Evolutionary conservation across 1,140 invertebrate genomes (phyloP), one percentile per base, ranked within the genome.

Genomic region (Drosophila kohkoa): DNA sequence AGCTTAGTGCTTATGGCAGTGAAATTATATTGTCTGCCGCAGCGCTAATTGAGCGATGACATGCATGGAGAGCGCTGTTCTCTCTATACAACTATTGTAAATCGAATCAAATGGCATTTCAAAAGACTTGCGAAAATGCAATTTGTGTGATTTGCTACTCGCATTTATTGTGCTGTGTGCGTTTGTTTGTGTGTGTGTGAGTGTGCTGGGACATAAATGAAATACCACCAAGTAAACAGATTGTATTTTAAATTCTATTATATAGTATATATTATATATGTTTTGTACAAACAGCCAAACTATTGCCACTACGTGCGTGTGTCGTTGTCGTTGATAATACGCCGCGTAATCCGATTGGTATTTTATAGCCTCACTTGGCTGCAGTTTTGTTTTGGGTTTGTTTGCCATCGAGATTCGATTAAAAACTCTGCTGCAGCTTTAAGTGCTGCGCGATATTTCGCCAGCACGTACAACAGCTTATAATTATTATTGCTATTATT

Each of bases 11-110:
- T 71, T 64, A 15, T 72, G 20, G 20, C 20, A 59, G 28, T 73
- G 20, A 35, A 51, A 52, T 67, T 57, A 28, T 20, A 60, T 68
- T 60, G 38, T 55, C 38, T 38, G 30, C 60, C 15, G 45, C 30
- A 38, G 41, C 49, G 57, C 65, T 74, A 74, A 74, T 74, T 74
- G 71, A 59, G 65, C 65, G 57, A 74, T 74, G 65, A 55, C 65
- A 74, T 62, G 71, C 57, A 68, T 74, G 60, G 48, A 69, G 62
- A 69, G 62, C 45, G 48, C 57, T 49, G 20, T 20, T 11, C 35
- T 25, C 38, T 60, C 15, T 13, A 54, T 43, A 59, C 41, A 13
- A 43, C 7, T 13, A 43, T 43, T 43, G 41, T 68, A 75, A 69
- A 75, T 75, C 65, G 63, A 69, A 69, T 75, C 35, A 35, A 25